Evolutionary conservation across 2,797 vertebrate species (phyloP).

Genomic region (Ctenopoma kingsleyae): DNA sequence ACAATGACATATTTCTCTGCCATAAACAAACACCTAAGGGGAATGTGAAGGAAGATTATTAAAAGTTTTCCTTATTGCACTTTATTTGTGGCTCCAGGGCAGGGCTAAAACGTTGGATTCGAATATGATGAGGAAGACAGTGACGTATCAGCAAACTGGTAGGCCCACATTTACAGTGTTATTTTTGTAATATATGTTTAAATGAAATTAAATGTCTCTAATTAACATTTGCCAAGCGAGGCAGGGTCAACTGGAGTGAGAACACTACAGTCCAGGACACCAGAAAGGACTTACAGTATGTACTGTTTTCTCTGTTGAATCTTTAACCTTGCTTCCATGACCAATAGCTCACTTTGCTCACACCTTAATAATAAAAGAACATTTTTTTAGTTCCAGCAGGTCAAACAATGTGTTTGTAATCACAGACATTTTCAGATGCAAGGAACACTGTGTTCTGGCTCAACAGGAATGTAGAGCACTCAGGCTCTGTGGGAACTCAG

Average conservation of each 20-base stretch:
- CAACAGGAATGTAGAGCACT: conserved; percentile 28
- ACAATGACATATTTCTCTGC: conserved; percentile 75
- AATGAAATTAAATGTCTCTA: neutral
- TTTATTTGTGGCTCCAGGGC: conserved; percentile 83
- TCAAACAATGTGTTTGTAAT: conserved; percentile 42
- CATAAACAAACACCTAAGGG: conserved; percentile 74
- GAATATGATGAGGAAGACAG: conserved; percentile 72
- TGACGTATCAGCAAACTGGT: conserved; percentile 63
- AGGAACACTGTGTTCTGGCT: conserved; percentile 38
- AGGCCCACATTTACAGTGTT: conserved; percentile 62
- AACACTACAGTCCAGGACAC: neutral
- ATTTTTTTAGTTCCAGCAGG: conserved; percentile 4
- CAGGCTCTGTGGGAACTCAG: conserved; percentile 40
- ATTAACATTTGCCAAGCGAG: neutral
- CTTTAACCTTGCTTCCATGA: conserved; percentile 30
- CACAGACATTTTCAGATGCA: conserved; percentile 36
- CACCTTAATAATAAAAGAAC: neutral
- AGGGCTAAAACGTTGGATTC: conserved; percentile 66
- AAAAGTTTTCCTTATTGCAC: conserved; percentile 85
- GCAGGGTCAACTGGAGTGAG: too few species aligned
- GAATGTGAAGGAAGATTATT: conserved; percentile 78
- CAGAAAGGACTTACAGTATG: conserved; percentile 3
- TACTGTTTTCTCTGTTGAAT: conserved; percentile 11
- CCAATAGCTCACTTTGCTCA: conserved; percentile 9
- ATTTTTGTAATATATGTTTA: conserved; percentile 10